Evolutionary conservation across 2,888 invertebrate species (phyloP).

Genomic region (Iselma pallidipennis): DNA sequence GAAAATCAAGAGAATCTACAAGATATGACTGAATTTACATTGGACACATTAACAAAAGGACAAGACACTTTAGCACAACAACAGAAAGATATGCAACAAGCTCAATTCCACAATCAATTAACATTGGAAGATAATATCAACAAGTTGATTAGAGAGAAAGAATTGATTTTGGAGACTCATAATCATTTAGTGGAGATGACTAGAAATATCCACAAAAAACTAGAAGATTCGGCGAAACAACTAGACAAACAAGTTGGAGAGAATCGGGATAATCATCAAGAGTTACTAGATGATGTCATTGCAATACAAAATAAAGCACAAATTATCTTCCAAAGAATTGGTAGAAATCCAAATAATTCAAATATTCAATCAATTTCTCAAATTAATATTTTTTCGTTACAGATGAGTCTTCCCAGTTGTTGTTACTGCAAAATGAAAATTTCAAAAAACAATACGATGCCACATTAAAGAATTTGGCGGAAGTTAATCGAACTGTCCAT

Average conservation of each 20-base stretch:
- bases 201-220: slow-evolving; percentile 59
- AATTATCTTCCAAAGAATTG: slow-evolving; percentile 62
- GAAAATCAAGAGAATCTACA: slow-evolving; percentile 47
- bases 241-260: slow-evolving; percentile 58
- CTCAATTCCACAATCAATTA: slow-evolving; percentile 58
- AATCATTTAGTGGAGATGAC: slow-evolving; percentile 60
- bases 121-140: slow-evolving; percentile 61
- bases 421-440: slow-evolving; percentile 57
- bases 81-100: slow-evolving; percentile 59
- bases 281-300: slow-evolving; percentile 60
- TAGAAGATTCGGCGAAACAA: slow-evolving; percentile 60
- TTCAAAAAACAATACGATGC: slow-evolving; percentile 57
- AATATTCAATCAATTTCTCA: not conserved
- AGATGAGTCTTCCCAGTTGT: slow-evolving; percentile 54
- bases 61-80: slow-evolving; percentile 49
- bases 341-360: slow-evolving; percentile 40
- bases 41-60: slow-evolving; percentile 41
- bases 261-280: slow-evolving; percentile 59
- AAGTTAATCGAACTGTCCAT: slow-evolving; percentile 61
- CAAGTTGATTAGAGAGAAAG: slow-evolving; percentile 63
- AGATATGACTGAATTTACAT: slow-evolving; percentile 45
- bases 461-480: slow-evolving; percentile 57
- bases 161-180: slow-evolving; percentile 63
- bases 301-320: slow-evolving; percentile 61
- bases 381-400: slow-evolving; percentile 25